Evolutionary conservation across 2,113 vertebrate genomes (phyloP).

Genomic region (Nicator chloris): DNA sequence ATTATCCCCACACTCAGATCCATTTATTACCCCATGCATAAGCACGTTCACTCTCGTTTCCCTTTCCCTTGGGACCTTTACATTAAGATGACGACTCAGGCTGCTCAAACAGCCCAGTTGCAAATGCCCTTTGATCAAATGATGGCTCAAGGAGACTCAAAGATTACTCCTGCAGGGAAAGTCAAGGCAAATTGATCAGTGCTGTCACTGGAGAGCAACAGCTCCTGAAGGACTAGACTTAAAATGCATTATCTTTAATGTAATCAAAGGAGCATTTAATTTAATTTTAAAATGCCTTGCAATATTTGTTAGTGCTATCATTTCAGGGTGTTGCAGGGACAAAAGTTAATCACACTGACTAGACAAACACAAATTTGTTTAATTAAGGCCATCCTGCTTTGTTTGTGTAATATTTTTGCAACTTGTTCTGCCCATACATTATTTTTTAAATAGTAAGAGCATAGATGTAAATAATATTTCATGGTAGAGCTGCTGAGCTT

Average conservation of each 20-base stretch:
- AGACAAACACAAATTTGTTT: not conserved
- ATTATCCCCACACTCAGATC: not conserved
- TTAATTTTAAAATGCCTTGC: conserved; percentile 9
- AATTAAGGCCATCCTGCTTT: not conserved
- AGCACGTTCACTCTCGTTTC: not conserved
- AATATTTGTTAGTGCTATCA: not conserved
- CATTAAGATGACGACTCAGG: not conserved
- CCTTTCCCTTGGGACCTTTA: not conserved
- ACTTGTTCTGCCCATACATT: not conserved
- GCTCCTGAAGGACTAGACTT: conserved; percentile 26
- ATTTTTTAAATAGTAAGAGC: not conserved
- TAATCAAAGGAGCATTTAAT: conserved; percentile 34
- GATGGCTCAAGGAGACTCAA: conserved; percentile 4
- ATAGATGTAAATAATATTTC: not conserved
- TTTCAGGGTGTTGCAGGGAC: not conserved
- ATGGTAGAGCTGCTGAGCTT: not conserved
- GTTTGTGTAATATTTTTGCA: not conserved
- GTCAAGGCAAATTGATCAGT: conserved; percentile 35
- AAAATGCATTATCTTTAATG: conserved; percentile 55
- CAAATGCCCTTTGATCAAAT: conserved; percentile 30
- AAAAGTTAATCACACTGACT: conserved; percentile 27
- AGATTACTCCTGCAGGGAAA: conserved; percentile 30
- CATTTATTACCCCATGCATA: not conserved
- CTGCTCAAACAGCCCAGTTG: not conserved
- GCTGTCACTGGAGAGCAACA: conserved; percentile 16